Evolutionary conservation across 2,113 vertebrate genomes (phyloP), one percentile per base, ranked within the genome.

Genomic region (Corydoras maculifer): DNA sequence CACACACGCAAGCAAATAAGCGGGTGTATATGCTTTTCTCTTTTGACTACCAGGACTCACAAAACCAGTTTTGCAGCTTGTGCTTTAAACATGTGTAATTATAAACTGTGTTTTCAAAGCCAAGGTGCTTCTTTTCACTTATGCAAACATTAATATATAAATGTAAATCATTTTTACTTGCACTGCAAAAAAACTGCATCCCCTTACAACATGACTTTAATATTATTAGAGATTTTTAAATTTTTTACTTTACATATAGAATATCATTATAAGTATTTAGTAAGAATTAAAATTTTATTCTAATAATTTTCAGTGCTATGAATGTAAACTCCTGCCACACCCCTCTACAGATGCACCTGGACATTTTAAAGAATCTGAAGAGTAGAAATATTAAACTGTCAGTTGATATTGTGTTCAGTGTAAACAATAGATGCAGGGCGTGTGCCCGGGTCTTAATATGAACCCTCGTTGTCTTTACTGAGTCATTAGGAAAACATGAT

Each of bases 1-100:
- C 35, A 43, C 35, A 43, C 35, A 43, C 35, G 7, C 35, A 75
- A 70, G 30, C 65, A 57, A 65, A 58, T 57, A 72, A 51, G 54
- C 30, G 8, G 54, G 53, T 60, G 14, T 25, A 43, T 43, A 15
- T 60, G 48, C 58, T 61, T 10, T 18, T 25, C 35, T 48, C 8
- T 43, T 69, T 14, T 59, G 29, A 29, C 57, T 13, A 60, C 43
- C 8, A 8, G 35, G 54, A 35, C 29, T 54, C 4, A 12, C 68
- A 15, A 15, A 70, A 70, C 68, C 10, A n/a, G 68, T 70, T 70
- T 11, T 13, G 5, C 68, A 51, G 48, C 68, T 32, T 6, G 1
- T 50, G 10, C 13, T 53, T 61, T 43, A 43, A 43, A 43, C 35
- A 43, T 8, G 35, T 43, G 30, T 35, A 9, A 32, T 53, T 53